Evolutionary conservation across 2,888 invertebrate species (phyloP).

Genomic region (Tetranychus piercei): DNA sequence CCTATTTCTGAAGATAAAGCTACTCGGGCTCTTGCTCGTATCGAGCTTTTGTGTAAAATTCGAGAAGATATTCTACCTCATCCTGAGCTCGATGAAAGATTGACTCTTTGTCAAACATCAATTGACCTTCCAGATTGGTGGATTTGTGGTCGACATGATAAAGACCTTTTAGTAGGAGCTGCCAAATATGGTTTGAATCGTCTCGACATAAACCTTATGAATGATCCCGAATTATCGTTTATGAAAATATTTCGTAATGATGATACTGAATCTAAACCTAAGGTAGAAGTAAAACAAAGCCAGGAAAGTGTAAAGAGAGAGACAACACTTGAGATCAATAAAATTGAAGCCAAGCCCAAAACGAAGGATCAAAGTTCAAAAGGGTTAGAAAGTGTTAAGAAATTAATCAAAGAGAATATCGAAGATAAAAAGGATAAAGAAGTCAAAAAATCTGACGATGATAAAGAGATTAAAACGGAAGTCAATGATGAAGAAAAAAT

Average conservation of each 20-base stretch:
- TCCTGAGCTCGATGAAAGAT: constrained; percentile 63
- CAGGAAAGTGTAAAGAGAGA: constrained; percentile 12
- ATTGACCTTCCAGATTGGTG: constrained; percentile 93
- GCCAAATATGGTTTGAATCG: constrained; percentile 86
- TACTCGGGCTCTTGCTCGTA: constrained; percentile 70
- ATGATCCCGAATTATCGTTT: constrained; percentile 64
- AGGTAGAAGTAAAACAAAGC: constrained; percentile 22
- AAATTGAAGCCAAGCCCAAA: background rate
- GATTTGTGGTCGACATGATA: constrained; percentile 82
- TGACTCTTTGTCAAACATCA: constrained; percentile 69
- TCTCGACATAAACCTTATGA: constrained; percentile 76
- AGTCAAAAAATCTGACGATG: background rate
- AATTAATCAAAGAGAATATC: background rate
- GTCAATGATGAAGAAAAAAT: background rate
- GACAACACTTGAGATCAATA: constrained; percentile 1
- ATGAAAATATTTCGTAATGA: constrained; percentile 42
- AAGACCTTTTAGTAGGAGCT: constrained; percentile 73
- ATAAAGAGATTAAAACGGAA: background rate
- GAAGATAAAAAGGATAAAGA: background rate
- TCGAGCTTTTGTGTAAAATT: constrained; percentile 77
- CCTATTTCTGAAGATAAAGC: constrained; percentile 82
- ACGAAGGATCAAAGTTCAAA: background rate
- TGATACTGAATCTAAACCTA: constrained; percentile 19
- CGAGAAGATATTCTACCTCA: constrained; percentile 76
- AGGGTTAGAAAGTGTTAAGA: background rate